These are phyloP conservation scores for Meles meles DNA, from an alignment of 2,113 vertebrate genomes.

Conservation along the genomic window DNA sequence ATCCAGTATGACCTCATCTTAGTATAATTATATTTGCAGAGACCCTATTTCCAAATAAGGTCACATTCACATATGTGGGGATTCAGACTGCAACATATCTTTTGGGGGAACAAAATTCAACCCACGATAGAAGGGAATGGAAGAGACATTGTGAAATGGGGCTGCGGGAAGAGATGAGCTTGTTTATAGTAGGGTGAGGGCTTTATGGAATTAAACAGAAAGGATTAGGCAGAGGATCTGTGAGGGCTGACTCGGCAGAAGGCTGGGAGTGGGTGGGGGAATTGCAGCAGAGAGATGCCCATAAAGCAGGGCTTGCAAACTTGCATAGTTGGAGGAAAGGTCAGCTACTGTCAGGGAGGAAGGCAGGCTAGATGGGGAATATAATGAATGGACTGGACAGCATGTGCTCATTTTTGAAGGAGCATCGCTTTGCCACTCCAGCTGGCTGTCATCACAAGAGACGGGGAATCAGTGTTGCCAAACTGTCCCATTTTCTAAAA, in stretches of 20 bases:
- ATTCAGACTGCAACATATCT: background rate
- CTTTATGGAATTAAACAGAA: background rate
- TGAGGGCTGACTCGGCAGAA: background rate
- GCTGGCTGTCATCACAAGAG: background rate
- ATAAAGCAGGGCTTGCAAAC: background rate
- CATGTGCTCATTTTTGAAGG: background rate
- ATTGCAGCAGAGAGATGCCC: background rate
- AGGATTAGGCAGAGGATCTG: background rate
- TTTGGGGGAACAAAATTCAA: background rate
- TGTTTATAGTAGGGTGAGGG: background rate
- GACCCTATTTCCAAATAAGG: conserved; percentile 10
- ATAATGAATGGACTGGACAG: background rate
- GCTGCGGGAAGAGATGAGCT: background rate
- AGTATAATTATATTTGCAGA: background rate
- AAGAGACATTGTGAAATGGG: background rate
- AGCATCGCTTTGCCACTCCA: background rate
- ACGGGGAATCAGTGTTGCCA: background rate
- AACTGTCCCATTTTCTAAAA: background rate
- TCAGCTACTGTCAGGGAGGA: background rate
- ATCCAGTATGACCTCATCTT: background rate
- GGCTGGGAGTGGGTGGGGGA: background rate
- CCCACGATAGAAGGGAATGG: background rate
- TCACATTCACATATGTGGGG: background rate
- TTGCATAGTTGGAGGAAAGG: background rate
- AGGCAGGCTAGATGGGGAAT: background rate